Conservation (phyloP, 1,140 invertebrate species). For the Drosophila asahinai region DNA sequence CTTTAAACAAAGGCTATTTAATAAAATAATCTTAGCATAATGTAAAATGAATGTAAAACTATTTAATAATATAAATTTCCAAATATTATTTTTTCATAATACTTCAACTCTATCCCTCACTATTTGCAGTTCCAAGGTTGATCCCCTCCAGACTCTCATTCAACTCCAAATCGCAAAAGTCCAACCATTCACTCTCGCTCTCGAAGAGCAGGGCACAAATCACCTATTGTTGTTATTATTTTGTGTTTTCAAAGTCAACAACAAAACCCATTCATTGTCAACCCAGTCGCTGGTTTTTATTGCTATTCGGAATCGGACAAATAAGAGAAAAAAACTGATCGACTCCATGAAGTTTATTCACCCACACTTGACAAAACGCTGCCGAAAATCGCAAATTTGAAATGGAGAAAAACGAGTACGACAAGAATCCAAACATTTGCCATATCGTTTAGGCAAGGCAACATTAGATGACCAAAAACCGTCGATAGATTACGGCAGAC, state of each 20-base stretch:
- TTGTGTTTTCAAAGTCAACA: slow-evolving; percentile 69
- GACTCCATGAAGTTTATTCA: slow-evolving; percentile 76
- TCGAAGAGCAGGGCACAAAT: slow-evolving; percentile 24
- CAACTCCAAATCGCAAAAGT: slow-evolving; percentile 49
- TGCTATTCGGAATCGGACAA: slow-evolving; percentile 33
- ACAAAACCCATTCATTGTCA: slow-evolving; percentile 71
- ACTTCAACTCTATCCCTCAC: not conserved
- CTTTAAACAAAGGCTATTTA: too few species aligned
- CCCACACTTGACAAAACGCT: slow-evolving; percentile 59
- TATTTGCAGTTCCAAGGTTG: slow-evolving; percentile 50
- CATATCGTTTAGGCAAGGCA: slow-evolving; percentile 46
- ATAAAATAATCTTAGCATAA: too few species aligned
- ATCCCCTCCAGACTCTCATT: slow-evolving; percentile 28
- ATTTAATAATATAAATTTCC: not conserved
- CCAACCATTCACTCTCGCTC: slow-evolving; percentile 69
- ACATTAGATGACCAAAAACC: slow-evolving; percentile 47
- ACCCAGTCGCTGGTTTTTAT: slow-evolving; percentile 40
- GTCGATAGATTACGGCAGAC: slow-evolving; percentile 14
- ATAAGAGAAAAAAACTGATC: slow-evolving; percentile 29
- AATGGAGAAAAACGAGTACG: slow-evolving; percentile 44
- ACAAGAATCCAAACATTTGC: slow-evolving; percentile 45
- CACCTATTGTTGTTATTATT: slow-evolving; percentile 22
- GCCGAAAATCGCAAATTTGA: slow-evolving; percentile 35
- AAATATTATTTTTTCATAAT: not conserved
- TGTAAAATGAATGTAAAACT: not conserved